Evolutionary conservation across 2,888 invertebrate genomes (phyloP), one percentile per base, ranked within the genome.

Genomic region (Lomographa bimaculata): DNA sequence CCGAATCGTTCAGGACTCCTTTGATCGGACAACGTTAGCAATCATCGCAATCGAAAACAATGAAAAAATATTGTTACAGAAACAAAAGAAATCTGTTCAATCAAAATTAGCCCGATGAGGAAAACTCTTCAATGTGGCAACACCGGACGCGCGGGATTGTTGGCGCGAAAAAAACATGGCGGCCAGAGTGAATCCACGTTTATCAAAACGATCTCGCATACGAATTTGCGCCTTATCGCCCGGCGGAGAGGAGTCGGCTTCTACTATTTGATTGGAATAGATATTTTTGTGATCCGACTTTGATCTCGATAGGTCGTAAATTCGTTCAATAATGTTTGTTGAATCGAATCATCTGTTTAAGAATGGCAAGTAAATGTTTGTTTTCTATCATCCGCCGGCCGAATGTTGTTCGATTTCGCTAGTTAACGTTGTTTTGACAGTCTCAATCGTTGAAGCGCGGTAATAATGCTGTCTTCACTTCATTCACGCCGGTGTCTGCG

Each of bases 381-480:
- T 84, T 85, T 85, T 79, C 79, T 83, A 86, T 87, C 86, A 81
- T 73, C 77, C 83, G 73, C 60, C 74, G 68, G 73, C 73, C 79
- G 73, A 83, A 79, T 78, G 84, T 80, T 79, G 76, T 81, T 76
- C 70, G 75, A 78, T 79, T 79, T 73, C 66, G 83, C 79, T 79
- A 79, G 80, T 81, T 80, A 75, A 66, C 68, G 74, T 65, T 87
- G 85, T 87, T 87, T 85, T 86, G 87, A 87, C 87, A 84, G 76
- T 67, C 71, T 82, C 82, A 75, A 71, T 85, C 83, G 80, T 59
- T 70, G 62, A 54, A 47, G 55, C 54, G 59, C 63, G 54, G 67
- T 69, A 77, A 84, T 84, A 84, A 79, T 60, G 73, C 81, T 83
- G 84, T 84, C 84, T 69, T 61, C 83, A 70, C 72, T 59, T 58